Conservation (phyloP, 2,888 invertebrate species). For the Drosophila robusta region DNA sequence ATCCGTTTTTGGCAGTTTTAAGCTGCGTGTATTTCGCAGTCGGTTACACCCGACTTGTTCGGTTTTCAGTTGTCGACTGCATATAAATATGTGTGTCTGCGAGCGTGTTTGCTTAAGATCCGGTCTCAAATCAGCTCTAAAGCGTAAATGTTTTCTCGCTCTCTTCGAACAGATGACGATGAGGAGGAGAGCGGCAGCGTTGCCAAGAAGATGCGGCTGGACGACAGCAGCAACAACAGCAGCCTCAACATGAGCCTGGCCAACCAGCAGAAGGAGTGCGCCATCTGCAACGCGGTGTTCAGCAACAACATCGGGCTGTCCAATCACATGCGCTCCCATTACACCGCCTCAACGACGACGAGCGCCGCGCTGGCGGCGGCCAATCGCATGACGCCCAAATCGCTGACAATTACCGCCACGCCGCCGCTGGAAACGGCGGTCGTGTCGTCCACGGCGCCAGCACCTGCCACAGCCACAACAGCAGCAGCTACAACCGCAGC, state of each 20-base stretch:
- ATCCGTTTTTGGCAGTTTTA: no score
- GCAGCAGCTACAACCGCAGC: constrained; percentile 8
- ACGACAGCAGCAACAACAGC: constrained; percentile 65
- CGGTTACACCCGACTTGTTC: no score
- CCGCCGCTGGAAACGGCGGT: constrained; percentile 37
- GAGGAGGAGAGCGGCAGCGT: constrained; percentile 72
- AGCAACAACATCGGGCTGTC: constrained; percentile 84
- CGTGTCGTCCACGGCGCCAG: constrained; percentile 31
- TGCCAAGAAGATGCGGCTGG: constrained; percentile 79
- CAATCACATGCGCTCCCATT: constrained; percentile 85
- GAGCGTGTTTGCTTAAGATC: not conserved
- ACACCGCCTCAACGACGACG: constrained; percentile 70
- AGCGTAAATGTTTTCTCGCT: not conserved
- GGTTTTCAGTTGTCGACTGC: not conserved
- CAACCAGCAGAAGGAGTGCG: constrained; percentile 81
- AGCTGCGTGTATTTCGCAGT: no score
- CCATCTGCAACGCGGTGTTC: constrained; percentile 83
- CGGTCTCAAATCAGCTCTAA: not conserved
- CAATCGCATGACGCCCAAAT: constrained; percentile 69
- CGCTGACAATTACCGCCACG: constrained; percentile 70
- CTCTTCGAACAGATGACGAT: constrained; percentile 67
- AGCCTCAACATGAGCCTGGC: constrained; percentile 46
- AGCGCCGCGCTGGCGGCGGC: constrained; percentile 59
- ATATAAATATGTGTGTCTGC: not conserved
- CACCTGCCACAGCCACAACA: not conserved